Percentiles rank a stretch among this genome's conserved stretches.
phyloP scores from a whole-genome alignment of 2,113 vertebrate species.

The Gavialis gangeticus region DNA sequence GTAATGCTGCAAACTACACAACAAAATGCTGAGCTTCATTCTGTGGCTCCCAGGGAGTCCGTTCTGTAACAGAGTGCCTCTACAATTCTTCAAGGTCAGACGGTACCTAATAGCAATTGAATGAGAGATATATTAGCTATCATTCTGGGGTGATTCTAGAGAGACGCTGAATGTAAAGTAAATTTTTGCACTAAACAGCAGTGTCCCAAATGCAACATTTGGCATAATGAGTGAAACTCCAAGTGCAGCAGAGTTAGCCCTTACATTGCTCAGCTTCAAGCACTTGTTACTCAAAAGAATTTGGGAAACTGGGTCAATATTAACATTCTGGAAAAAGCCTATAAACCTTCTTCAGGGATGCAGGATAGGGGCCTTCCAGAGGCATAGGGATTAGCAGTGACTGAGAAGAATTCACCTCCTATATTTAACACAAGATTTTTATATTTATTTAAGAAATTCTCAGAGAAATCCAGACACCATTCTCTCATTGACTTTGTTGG shows the following conservation, averaged over 20 bases:
- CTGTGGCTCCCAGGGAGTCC: slow-evolving; percentile 51
- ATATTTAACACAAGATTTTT: slow-evolving; percentile 59
- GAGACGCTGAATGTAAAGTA: slow-evolving; percentile 67
- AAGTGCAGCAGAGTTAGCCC: slow-evolving; percentile 40
- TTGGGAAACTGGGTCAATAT: slow-evolving; percentile 66
- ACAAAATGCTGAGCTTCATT: not conserved
- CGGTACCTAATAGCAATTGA: slow-evolving; percentile 48
- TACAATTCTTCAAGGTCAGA: not conserved
- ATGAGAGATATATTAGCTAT: slow-evolving; percentile 58
- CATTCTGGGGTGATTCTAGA: slow-evolving; percentile 45
- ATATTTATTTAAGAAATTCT: slow-evolving; percentile 39
- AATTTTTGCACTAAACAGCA: not conserved
- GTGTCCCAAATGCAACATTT: slow-evolving; percentile 56
- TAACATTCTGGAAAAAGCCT: slow-evolving; percentile 54
- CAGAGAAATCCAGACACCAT: slow-evolving; percentile 36
- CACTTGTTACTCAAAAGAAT: slow-evolving; percentile 60
- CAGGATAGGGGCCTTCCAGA: slow-evolving; percentile 28
- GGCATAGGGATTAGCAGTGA: slow-evolving; percentile 38
- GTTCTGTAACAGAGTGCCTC: not conserved
- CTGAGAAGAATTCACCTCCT: slow-evolving; percentile 56
- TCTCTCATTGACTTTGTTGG: slow-evolving; percentile 37
- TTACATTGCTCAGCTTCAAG: slow-evolving; percentile 56
- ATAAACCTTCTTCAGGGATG: slow-evolving; percentile 44
- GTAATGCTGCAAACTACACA: not conserved
- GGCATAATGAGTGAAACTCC: slow-evolving; percentile 60